Percentiles rank a stretch among this genome's conserved stretches.
Conservation (phyloP, 2,888 invertebrate genomes). For the Diloba caeruleocephala region DNA sequence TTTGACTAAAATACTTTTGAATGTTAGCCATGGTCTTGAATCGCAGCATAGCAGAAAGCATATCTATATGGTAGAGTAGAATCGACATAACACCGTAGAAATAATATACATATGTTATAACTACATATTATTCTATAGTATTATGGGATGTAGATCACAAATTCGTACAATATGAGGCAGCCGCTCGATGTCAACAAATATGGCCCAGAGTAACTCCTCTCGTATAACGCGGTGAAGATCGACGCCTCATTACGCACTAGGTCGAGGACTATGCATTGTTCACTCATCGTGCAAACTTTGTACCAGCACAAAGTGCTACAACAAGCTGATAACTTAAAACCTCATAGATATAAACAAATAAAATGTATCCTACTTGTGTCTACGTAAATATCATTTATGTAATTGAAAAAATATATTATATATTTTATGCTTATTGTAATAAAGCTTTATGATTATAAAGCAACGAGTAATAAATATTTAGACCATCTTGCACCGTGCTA, state of each 20-base stretch:
- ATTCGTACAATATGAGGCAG: slow-evolving; percentile 8
- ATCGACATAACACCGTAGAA: slow-evolving; percentile 11
- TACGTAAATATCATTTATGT: slow-evolving; percentile 43
- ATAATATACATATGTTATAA: slow-evolving; percentile 2
- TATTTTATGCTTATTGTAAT: slow-evolving; percentile 49
- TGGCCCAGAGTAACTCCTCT: slow-evolving; percentile 5
- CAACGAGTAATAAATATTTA: slow-evolving; percentile 39
- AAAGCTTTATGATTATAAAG: slow-evolving; percentile 34
- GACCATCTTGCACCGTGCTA: slow-evolving; percentile 51
- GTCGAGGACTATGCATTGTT: slow-evolving; percentile 1
- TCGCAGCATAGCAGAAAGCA: neutral
- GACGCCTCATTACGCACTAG: neutral
- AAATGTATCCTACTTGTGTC: slow-evolving; percentile 27
- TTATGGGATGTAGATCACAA: slow-evolving; percentile 19
- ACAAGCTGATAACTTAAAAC: slow-evolving; percentile 25
- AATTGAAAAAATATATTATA: slow-evolving; percentile 53
- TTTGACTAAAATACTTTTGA: no score
- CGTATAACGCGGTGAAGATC: neutral
- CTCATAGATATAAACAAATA: slow-evolving; percentile 28
- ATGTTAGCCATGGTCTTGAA: no score
- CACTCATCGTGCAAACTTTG: neutral
- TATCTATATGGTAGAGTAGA: slow-evolving; percentile 33
- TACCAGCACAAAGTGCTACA: slow-evolving; percentile 1
- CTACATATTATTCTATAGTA: slow-evolving; percentile 8
- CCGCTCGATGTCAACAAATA: slow-evolving; percentile 7